These are phyloP conservation scores for Rhinoderma darwinii DNA, from an alignment of 2,113 vertebrate species.

Conservation along the genomic window DNA sequence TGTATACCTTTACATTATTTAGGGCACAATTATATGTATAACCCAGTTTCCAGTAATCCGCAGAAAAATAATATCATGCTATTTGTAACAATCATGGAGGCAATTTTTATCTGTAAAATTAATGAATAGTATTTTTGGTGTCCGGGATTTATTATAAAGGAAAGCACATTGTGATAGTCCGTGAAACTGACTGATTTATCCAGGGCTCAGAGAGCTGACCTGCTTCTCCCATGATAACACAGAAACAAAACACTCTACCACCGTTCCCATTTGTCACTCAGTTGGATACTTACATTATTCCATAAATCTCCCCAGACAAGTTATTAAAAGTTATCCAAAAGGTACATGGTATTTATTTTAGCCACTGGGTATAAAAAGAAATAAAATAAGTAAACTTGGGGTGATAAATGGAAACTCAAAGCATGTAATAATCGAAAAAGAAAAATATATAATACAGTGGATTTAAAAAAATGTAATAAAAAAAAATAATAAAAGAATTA, in stretches of 20 bases:
- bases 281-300: slow-evolving; percentile 46
- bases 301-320: slow-evolving; percentile 57
- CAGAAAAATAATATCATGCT: not conserved
- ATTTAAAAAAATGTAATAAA: not conserved
- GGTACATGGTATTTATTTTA: slow-evolving; percentile 38
- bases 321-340: slow-evolving; percentile 54
- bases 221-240: slow-evolving; percentile 52
- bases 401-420: not conserved
- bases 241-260: slow-evolving; percentile 52
- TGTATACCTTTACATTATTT: too few relatives aligned
- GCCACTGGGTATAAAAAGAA: slow-evolving; percentile 21
- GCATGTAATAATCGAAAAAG: not conserved
- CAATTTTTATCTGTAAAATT: not conserved
- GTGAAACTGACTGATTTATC: slow-evolving; percentile 46
- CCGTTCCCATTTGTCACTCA: slow-evolving; percentile 52
- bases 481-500: not conserved
- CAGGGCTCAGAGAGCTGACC: slow-evolving; percentile 22
- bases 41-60: not conserved
- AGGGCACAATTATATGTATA: not conserved
- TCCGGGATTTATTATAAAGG: not conserved
- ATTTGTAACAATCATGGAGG: not conserved
- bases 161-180: slow-evolving; percentile 11
- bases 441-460: not conserved
- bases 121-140: slow-evolving; percentile 13
- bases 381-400: not conserved